These are phyloP conservation scores for Himalopsyche japonica DNA, from an alignment of 2,888 invertebrate genomes.

Conservation along the genomic window DNA sequence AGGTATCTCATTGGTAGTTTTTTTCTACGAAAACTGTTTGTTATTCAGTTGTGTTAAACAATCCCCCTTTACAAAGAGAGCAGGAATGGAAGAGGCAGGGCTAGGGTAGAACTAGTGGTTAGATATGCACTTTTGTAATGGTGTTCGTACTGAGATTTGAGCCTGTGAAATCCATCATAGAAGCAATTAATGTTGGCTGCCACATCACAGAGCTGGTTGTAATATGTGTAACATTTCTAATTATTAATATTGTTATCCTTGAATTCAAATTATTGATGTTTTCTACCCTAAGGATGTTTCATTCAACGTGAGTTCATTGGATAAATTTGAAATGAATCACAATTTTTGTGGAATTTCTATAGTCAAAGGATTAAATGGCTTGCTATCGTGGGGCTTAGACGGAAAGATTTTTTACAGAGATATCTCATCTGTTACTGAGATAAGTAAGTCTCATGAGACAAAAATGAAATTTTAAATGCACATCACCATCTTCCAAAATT, in stretches of 20 bases:
- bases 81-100: too few relatives aligned
- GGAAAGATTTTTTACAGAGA: conserved; percentile 43
- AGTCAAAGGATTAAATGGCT: conserved; percentile 44
- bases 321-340: conserved; percentile 50
- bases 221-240: neutral
- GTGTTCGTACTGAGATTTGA: too few relatives aligned
- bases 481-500: neutral
- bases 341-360: conserved; percentile 49
- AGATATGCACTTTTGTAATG: too few relatives aligned
- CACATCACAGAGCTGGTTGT: too few relatives aligned
- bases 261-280: too few relatives aligned
- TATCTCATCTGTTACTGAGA: conserved; percentile 1
- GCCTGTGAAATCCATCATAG: too few relatives aligned
- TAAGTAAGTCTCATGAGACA: conserved; percentile 5
- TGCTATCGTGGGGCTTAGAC: conserved; percentile 50
- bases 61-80: too few relatives aligned
- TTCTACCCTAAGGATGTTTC: conserved; percentile 19
- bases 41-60: too few relatives aligned
- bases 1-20: too few relatives aligned
- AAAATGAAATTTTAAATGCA: neutral
- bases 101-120: too few relatives aligned
- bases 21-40: too few relatives aligned
- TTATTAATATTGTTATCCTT: neutral
- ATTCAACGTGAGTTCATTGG: conserved; percentile 34
- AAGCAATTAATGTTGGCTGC: too few relatives aligned